A percentile compares a stretch with the other conserved stretches of the same genome.
phyloP scores from a whole-genome alignment of 2,797 vertebrate species.

The Gadopsis marmoratus region DNA sequence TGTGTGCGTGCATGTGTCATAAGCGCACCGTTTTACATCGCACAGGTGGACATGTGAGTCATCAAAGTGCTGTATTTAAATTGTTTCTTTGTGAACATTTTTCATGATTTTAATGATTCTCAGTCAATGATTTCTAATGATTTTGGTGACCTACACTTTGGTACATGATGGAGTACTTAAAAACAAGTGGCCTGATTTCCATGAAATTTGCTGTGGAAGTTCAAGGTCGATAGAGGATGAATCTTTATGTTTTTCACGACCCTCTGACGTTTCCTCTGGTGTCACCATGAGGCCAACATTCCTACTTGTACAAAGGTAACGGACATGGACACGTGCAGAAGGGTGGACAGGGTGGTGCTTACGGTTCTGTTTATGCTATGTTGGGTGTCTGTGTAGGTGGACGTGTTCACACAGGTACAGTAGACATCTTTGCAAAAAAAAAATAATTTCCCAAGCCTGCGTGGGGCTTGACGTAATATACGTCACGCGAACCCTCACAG shows the following conservation, averaged over 20 bases:
- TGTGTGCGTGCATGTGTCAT: constrained; percentile 28
- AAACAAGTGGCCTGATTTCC: constrained; percentile 3
- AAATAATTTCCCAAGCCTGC: background rate
- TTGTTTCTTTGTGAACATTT: constrained; percentile 35
- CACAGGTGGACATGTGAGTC: constrained; percentile 69
- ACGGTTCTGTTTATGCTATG: no score
- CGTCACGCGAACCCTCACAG: background rate
- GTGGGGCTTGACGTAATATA: background rate
- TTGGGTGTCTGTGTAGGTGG: no score
- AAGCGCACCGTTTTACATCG: constrained; percentile 31
- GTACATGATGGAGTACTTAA: no score
- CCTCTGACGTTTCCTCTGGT: background rate
- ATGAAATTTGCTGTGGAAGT: background rate
- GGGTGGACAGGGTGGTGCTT: no score
- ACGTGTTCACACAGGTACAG: no score
- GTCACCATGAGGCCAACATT: background rate
- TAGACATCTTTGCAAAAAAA: background rate
- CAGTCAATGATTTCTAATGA: background rate
- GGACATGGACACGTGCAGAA: background rate
- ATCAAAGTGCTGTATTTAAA: constrained; percentile 54
- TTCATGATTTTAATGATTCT: no score
- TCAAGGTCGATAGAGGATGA: background rate
- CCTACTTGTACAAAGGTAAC: background rate
- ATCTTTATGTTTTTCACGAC: background rate
- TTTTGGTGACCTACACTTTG: constrained; percentile 1